These are phyloP conservation scores for Pheucticus melanocephalus DNA, from an alignment of 2,113 vertebrate genomes.

Conservation along the genomic window DNA sequence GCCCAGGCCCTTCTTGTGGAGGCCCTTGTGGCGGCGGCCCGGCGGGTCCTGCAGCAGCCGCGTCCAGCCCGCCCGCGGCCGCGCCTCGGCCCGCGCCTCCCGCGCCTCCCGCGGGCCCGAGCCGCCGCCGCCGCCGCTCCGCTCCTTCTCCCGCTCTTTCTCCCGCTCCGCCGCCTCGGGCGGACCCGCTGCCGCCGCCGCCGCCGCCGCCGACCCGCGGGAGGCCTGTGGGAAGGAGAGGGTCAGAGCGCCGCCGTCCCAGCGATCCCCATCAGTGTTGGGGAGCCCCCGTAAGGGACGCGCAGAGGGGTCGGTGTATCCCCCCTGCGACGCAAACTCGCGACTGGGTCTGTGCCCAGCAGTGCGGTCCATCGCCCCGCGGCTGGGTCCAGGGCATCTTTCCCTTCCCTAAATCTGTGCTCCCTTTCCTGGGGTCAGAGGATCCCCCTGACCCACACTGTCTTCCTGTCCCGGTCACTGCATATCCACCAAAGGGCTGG, in stretches of 20 bases:
- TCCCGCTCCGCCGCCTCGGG: neutral
- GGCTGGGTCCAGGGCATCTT: neutral
- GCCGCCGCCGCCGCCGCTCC: neutral
- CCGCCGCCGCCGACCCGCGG: neutral
- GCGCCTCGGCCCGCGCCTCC: neutral
- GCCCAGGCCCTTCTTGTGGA: constrained; percentile 83
- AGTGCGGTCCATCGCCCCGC: neutral
- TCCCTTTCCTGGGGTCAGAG: neutral
- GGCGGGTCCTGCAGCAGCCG: constrained; percentile 84
- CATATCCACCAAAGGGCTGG: neutral
- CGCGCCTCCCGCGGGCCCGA: neutral
- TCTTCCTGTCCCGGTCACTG: neutral
- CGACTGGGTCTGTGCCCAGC: neutral
- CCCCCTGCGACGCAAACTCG: neutral
- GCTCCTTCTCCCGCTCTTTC: neutral
- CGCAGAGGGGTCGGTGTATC: neutral
- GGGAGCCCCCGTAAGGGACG: neutral
- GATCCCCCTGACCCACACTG: neutral
- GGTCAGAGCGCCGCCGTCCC: neutral
- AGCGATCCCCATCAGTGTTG: neutral
- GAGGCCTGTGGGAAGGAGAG: neutral
- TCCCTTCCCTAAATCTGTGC: neutral
- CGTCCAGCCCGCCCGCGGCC: constrained; percentile 67
- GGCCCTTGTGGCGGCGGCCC: constrained; percentile 77
- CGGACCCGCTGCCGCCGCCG: neutral